These are phyloP conservation scores for Vollenhovia emeryi DNA, from an alignment of 1,140 invertebrate genomes.

Conservation along the genomic window DNA sequence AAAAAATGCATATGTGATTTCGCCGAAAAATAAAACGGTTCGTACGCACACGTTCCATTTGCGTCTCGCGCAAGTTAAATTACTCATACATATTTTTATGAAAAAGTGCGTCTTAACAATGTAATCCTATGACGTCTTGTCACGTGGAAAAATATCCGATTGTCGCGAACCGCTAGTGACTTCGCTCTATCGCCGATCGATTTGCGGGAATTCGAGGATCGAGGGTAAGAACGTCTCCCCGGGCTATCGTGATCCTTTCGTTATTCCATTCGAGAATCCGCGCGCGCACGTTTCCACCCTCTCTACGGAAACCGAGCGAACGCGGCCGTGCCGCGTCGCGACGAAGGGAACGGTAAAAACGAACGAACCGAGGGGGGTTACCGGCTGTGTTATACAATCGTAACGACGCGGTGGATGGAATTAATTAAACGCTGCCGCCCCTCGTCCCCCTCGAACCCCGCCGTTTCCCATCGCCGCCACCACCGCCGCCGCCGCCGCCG, in stretches of 20 bases:
- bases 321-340: slow-evolving; percentile 18
- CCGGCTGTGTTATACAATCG: slow-evolving; percentile 51
- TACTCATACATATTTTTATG: not conserved
- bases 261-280: slow-evolving; percentile 5
- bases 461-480: slow-evolving; percentile 29
- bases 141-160: not conserved
- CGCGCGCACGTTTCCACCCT: not conserved
- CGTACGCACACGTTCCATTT: not conserved
- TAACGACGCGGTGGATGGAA: slow-evolving; percentile 64
- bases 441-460: not conserved
- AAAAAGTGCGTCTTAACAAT: not conserved
- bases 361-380: slow-evolving; percentile 50
- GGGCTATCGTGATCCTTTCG: not conserved
- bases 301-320: slow-evolving; percentile 36
- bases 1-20: not conserved
- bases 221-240: not conserved
- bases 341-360: slow-evolving; percentile 57
- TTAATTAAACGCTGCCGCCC: slow-evolving; percentile 69
- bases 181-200: not conserved
- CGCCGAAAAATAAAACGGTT: not conserved
- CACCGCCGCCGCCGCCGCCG: not conserved
- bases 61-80: not conserved
- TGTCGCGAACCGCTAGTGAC: not conserved
- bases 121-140: not conserved
- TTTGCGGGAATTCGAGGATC: not conserved